These are phyloP conservation scores for Tapirus terrestris DNA, from an alignment of 2,113 vertebrate species.

Conservation along the genomic window DNA sequence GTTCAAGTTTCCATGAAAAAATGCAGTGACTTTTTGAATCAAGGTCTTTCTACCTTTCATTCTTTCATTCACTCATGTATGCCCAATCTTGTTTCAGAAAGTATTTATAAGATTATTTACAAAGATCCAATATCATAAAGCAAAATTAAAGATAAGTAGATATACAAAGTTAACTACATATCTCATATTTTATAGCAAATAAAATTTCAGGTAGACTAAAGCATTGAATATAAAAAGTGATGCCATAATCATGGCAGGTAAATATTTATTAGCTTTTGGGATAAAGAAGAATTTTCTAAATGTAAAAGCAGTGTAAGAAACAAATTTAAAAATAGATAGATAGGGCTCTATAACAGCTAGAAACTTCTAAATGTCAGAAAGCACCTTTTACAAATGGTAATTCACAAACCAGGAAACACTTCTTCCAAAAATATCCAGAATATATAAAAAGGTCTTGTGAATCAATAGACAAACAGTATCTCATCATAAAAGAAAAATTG, in stretches of 20 bases:
- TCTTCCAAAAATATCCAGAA: not conserved
- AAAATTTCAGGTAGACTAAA: not conserved
- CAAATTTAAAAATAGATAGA: not conserved
- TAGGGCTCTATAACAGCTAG: not conserved
- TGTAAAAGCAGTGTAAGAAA: not conserved
- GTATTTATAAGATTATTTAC: not conserved
- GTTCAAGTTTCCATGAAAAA: not conserved
- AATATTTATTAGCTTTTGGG: not conserved
- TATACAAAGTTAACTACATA: not conserved
- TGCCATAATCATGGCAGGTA: not conserved
- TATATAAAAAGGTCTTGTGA: not conserved
- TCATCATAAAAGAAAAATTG: not conserved
- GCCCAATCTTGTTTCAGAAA: not conserved
- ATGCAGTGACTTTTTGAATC: not conserved
- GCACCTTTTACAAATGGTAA: not conserved
- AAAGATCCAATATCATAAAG: not conserved
- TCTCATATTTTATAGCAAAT: not conserved
- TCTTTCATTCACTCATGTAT: not conserved
- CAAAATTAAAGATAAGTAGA: not conserved
- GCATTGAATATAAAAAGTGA: not conserved
- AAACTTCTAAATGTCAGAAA: not conserved
- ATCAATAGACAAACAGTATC: not conserved
- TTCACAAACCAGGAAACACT: not conserved
- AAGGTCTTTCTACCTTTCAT: not conserved
- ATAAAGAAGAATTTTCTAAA: not conserved